These are phyloP conservation scores for Merluccius polli DNA, from an alignment of 2,797 vertebrate genomes.

Conservation along the genomic window DNA sequence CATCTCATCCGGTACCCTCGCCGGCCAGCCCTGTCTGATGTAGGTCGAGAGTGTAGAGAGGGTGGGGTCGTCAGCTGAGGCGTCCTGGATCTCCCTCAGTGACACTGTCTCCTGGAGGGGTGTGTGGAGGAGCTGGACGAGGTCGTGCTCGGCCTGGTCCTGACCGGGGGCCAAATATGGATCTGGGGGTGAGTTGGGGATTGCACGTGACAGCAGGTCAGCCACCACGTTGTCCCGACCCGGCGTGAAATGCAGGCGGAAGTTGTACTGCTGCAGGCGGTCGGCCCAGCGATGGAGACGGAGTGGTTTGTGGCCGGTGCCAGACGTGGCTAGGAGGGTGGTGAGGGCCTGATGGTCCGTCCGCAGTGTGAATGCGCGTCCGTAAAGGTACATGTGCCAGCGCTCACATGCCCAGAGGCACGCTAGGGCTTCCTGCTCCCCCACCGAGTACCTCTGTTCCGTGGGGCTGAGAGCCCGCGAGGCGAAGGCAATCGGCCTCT, in stretches of 20 bases:
- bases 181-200: too few species aligned
- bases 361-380: too few species aligned
- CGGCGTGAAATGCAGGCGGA: too few species aligned
- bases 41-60: conserved; percentile 5
- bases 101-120: conserved; percentile 6
- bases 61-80: conserved; percentile 7
- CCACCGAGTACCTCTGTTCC: not conserved
- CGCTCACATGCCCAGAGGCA: not conserved
- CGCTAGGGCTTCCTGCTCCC: not conserved
- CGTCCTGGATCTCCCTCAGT: conserved; percentile 14
- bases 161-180: too few species aligned
- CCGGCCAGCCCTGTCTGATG: conserved; percentile 16
- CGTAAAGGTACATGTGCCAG: not conserved
- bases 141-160: too few species aligned
- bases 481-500: not conserved
- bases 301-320: too few species aligned
- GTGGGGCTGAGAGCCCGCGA: not conserved
- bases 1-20: conserved; percentile 12
- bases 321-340: not conserved
- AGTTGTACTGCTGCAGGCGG: too few species aligned
- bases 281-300: too few species aligned
- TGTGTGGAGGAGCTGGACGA: not conserved
- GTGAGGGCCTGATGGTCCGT: not conserved
- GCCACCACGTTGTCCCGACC: too few species aligned
- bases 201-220: too few species aligned